These are phyloP conservation scores for Naja naja DNA, from an alignment of 2,113 vertebrate species.

Conservation along the genomic window DNA sequence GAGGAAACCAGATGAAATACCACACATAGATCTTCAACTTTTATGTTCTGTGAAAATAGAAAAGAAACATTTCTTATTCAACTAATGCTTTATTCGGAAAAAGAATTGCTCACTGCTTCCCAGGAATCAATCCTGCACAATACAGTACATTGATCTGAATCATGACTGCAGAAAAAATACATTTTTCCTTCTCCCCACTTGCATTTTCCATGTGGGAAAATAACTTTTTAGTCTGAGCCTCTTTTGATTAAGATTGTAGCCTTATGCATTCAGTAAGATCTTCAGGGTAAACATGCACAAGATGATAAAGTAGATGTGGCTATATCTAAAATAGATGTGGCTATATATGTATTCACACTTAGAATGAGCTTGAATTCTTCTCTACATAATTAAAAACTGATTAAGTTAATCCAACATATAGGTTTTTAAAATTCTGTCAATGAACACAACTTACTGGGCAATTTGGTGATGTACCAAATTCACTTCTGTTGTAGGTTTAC, in stretches of 20 bases:
- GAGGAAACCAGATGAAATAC: neutral
- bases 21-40: neutral
- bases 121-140: neutral
- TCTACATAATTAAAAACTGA: neutral
- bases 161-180: neutral
- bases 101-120: neutral
- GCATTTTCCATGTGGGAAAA: neutral
- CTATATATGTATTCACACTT: neutral
- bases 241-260: neutral
- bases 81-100: neutral
- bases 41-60: neutral
- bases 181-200: neutral
- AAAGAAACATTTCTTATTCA: neutral
- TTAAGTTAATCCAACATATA: neutral
- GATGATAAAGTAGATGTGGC: neutral
- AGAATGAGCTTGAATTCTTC: neutral
- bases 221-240: neutral
- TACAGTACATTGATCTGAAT: neutral
- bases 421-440: neutral
- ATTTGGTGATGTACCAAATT: neutral
- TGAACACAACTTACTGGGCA: neutral
- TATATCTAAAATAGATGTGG: neutral
- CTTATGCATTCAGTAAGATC: neutral
- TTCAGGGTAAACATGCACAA: neutral
- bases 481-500: neutral